Base-by-base conservation (phyloP, 2,113 vertebrate species). In the Sclerurus mexicanus region DNA sequence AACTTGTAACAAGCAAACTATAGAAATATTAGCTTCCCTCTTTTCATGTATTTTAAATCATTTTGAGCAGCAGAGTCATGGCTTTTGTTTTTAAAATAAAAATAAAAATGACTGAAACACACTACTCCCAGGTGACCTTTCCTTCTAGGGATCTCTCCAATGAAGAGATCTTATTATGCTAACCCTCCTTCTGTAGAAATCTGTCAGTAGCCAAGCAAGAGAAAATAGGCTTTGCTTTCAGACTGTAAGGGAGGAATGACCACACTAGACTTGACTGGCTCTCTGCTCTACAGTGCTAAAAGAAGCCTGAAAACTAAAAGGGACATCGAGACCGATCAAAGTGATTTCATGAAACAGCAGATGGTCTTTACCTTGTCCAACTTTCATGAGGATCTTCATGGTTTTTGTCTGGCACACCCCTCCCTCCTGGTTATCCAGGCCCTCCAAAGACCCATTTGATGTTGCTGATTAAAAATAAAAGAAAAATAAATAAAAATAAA, bases 341-440 rank as follows among this genome's bases (percentile, higher is more conserved):
- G 96, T 91, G 93, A 95, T 96, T 95, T 96, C 85, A 85, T 46
- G 96, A 96, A 96, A 97, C 90, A 91, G 96, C 96, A 96, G 81
- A 69, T 86, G 91, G 92, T 98, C 98, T 99, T 99, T 98, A 99
- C 99, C 99, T 98, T 99, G 99, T 98, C 99, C 99, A 98, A 99
- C 99, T 98, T 99, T 99, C 99, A 99, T 99, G 98, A 99, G 98
- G 97, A 99, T 99, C 98, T 99, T 99, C 99, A 99, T 99, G 98
- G 99, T 99, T 99, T 98, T 99, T 98, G 98, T 99, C 98, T 99
- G 99, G 98, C 99, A 99, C 93, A 99, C 99, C 79, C 99, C 99
- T 94, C 99, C 99, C 97, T 99, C 99, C 98, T 99, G 99, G 98
- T 99, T 99, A 98, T 99, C 99, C 97, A 99, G 98, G 97, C 99